These are phyloP conservation scores for Pseudochromis fuscus DNA, from an alignment of 2,797 vertebrate species.

Conservation along the genomic window DNA sequence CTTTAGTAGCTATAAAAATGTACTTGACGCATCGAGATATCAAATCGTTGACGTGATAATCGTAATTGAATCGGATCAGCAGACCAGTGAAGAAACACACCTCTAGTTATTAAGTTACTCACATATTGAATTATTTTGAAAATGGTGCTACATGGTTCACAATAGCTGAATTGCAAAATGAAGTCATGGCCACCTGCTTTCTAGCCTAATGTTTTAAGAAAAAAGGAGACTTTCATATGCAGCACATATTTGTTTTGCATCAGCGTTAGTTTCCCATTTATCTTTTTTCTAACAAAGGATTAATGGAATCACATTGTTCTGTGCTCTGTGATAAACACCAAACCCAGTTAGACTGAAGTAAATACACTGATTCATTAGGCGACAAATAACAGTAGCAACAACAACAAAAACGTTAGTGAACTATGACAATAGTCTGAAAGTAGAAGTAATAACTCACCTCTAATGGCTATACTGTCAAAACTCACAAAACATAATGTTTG, in stretches of 20 bases:
- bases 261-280: slow-evolving; percentile 1
- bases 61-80: too few relatives aligned
- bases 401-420: neutral
- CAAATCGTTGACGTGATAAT: too few relatives aligned
- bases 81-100: too few relatives aligned
- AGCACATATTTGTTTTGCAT: slow-evolving; percentile 14
- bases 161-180: slow-evolving; percentile 37
- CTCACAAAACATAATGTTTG: too few relatives aligned
- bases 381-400: neutral
- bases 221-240: slow-evolving; percentile 1
- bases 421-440: neutral
- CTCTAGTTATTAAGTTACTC: slow-evolving; percentile 34
- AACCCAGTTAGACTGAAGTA: slow-evolving; percentile 14
- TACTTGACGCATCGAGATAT: too few relatives aligned
- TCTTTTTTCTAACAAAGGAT: slow-evolving; percentile 26
- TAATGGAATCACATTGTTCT: slow-evolving; percentile 1
- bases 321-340: slow-evolving; percentile 6
- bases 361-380: slow-evolving; percentile 8
- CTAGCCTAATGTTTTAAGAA: slow-evolving; percentile 25
- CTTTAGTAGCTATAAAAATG: too few relatives aligned
- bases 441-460: neutral
- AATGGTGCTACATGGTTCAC: slow-evolving; percentile 17
- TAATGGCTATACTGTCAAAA: neutral
- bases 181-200: slow-evolving; percentile 18
- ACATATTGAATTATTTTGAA: slow-evolving; percentile 27